A percentile compares a stretch with the other conserved stretches of the same genome.
phyloP scores from a whole-genome alignment of 2,797 vertebrate species.

The Todus mexicanus region DNA sequence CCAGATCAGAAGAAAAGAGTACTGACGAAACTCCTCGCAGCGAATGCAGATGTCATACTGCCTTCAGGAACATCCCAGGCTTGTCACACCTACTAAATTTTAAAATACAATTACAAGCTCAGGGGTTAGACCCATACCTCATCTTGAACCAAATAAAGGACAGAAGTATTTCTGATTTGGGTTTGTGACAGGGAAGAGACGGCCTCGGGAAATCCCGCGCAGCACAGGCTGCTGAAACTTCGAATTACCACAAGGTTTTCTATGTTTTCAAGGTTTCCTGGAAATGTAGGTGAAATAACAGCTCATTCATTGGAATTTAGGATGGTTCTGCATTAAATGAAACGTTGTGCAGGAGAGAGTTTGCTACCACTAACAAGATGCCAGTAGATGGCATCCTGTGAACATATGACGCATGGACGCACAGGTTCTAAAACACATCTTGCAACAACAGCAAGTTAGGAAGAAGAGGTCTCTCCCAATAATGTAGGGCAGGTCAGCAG shows the following conservation, averaged over 20 bases:
- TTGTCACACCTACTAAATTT: background rate
- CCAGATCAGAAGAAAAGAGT: background rate
- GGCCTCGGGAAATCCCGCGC: background rate
- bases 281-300: background rate
- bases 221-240: background rate
- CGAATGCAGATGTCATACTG: background rate
- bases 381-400: background rate
- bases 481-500: background rate
- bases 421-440: too few species aligned
- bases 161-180: background rate
- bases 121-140: background rate
- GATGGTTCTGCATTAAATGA: background rate
- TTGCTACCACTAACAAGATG: rapidly evolving
- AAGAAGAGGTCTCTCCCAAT: background rate
- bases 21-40: background rate
- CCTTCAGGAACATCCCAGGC: background rate
- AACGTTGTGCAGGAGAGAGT: background rate
- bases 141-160: background rate
- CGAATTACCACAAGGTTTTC: background rate
- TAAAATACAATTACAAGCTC: background rate
- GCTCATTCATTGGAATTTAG: background rate
- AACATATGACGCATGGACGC: rapidly evolving
- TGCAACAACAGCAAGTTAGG: rapidly evolving
- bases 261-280: background rate
- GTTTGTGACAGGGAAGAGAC: background rate